Conservation (phyloP, 2,888 invertebrate species). For the Philereme vetulata region DNA sequence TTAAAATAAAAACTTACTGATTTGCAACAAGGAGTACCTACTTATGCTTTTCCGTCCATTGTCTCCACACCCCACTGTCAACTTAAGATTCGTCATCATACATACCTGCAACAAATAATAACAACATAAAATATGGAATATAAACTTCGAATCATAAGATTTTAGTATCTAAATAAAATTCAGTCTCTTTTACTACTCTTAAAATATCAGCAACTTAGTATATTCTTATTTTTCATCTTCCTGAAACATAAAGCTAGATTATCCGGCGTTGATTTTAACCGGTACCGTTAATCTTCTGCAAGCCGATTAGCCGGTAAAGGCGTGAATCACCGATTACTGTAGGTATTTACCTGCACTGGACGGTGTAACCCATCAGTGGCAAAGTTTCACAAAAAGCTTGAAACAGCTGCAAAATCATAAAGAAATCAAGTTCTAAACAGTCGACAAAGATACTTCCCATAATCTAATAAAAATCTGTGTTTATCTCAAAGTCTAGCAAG, state of each 20-base stretch:
- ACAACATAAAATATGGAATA: not conserved
- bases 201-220: conserved; percentile 4
- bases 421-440: too few species aligned
- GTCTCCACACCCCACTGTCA: too few species aligned
- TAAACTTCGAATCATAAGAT: not conserved
- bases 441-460: too few species aligned
- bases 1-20: too few species aligned
- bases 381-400: too few species aligned
- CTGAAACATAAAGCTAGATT: conserved; percentile 26
- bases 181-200: not conserved
- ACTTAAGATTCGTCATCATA: not conserved
- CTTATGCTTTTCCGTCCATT: too few species aligned
- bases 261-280: conserved; percentile 37
- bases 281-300: conserved; percentile 44
- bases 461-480: too few species aligned
- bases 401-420: too few species aligned
- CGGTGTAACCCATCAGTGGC: too few species aligned
- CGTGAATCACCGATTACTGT: conserved; percentile 43
- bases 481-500: too few species aligned
- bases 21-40: too few species aligned
- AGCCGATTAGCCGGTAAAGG: conserved; percentile 55
- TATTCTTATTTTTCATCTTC: conserved; percentile 19
- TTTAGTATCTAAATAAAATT: not conserved
- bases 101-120: conserved; percentile 17
- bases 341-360: not conserved